Evolutionary conservation across 53 echinoderm and acorn worm genomes (phyloP).

Genomic region (Temnopleurus reevesii): DNA sequence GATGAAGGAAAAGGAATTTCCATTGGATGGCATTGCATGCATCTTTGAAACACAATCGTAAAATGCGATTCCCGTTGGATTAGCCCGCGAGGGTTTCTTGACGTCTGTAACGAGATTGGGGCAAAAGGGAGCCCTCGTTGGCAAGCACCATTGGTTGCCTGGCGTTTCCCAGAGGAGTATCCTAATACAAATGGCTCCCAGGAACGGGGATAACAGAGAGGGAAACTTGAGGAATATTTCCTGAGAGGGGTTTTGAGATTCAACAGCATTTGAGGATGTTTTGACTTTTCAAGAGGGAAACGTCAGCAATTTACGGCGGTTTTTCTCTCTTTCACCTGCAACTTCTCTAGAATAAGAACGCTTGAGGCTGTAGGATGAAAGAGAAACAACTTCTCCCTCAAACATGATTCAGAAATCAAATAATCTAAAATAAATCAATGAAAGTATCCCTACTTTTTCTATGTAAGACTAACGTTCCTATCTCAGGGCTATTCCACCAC

Average conservation of each 20-base stretch:
- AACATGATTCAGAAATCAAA: no score
- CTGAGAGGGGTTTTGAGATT: neutral
- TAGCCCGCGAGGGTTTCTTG: neutral
- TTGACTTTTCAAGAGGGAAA: conserved; percentile 1
- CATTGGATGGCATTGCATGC: neutral
- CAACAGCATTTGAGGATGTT: neutral
- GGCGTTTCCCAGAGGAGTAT: conserved; percentile 15
- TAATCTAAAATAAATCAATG: no score
- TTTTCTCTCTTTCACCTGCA: neutral
- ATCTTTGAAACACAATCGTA: conserved; percentile 47
- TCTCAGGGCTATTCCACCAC: no score
- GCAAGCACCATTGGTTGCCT: neutral
- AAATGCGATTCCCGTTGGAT: conserved; percentile 2
- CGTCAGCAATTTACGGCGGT: neutral
- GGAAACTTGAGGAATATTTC: neutral
- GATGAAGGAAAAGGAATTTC: neutral
- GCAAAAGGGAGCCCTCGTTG: conserved; percentile 7
- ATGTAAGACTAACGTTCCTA: no score
- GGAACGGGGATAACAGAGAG: neutral
- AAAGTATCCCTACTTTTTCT: no score
- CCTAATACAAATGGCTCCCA: conserved; percentile 13
- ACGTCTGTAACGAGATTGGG: conserved; percentile 14
- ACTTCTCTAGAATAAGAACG: no score
- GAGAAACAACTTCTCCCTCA: no score
- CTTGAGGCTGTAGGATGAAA: no score